Conservation (phyloP, 2,113 vertebrate genomes). For the Cariama cristata region DNA sequence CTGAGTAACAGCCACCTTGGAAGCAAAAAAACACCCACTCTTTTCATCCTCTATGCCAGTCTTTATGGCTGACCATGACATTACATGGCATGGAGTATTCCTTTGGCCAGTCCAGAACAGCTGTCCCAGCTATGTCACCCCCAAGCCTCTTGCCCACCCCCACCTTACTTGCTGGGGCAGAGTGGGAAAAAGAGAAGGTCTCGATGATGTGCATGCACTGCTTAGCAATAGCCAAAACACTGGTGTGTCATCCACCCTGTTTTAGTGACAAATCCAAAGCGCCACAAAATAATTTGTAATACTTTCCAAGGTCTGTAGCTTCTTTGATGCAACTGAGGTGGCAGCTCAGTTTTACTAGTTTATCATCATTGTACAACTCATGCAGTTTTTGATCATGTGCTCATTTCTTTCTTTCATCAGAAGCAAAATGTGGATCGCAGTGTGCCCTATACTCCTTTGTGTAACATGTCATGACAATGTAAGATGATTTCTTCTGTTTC, state of each 20-base stretch:
- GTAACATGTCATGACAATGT: rapidly evolving
- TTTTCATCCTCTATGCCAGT: neutral
- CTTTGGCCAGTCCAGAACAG: neutral
- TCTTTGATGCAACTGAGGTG: neutral
- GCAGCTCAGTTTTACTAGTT: neutral
- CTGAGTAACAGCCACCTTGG: neutral
- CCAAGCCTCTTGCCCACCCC: neutral
- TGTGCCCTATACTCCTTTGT: neutral
- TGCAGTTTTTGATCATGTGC: neutral
- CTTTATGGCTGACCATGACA: neutral
- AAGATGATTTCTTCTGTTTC: neutral
- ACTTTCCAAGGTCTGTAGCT: neutral
- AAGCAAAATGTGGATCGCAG: neutral
- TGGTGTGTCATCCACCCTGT: neutral
- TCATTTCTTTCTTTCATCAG: neutral
- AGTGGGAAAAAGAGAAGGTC: neutral
- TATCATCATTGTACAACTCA: neutral
- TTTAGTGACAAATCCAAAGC: neutral
- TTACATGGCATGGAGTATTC: neutral
- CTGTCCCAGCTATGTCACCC: neutral
- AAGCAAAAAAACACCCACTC: rapidly evolving
- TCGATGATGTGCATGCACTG: neutral
- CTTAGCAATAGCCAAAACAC: neutral
- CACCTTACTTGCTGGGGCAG: neutral
- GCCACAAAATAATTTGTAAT: neutral